Conservation (phyloP, 1,140 invertebrate species). For the Ditylenchus dipsaci region DNA sequence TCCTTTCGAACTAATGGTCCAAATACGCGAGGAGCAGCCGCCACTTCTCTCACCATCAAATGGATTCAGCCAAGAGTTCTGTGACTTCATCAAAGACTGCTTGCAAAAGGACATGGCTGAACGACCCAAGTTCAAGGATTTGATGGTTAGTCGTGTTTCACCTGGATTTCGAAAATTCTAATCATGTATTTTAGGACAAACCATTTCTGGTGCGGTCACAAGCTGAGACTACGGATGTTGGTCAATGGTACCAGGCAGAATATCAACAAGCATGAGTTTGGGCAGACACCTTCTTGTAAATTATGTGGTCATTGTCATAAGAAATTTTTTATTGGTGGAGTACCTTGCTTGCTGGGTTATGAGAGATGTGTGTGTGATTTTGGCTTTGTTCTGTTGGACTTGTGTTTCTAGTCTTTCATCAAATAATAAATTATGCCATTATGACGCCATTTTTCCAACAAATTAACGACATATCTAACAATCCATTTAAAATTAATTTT, state of each 20-base stretch:
- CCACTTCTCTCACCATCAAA: constrained; percentile 18
- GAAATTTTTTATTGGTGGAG: no score
- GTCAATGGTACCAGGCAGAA: not conserved
- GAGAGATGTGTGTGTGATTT: no score
- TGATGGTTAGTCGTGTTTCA: constrained; percentile 37
- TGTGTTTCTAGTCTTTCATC: no score
- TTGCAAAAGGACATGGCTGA: constrained; percentile 32
- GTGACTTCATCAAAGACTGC: constrained; percentile 35
- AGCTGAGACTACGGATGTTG: not conserved
- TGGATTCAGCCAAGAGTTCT: constrained; percentile 37
- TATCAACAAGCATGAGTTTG: not conserved
- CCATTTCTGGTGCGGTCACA: not conserved
- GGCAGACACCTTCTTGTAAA: not conserved
- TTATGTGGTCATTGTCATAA: no score
- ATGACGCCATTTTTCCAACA: no score
- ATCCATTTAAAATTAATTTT: no score
- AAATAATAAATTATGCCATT: no score
- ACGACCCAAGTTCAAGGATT: constrained; percentile 38
- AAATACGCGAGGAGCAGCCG: constrained; percentile 23
- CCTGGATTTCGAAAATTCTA: not conserved
- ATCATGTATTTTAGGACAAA: not conserved
- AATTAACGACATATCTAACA: no score
- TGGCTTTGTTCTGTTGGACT: no score
- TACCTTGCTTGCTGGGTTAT: no score
- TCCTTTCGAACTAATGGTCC: constrained; percentile 31